phyloP scores from a whole-genome alignment of 2,113 vertebrate genomes.

The Ornithorhynchus anatinus region DNA sequence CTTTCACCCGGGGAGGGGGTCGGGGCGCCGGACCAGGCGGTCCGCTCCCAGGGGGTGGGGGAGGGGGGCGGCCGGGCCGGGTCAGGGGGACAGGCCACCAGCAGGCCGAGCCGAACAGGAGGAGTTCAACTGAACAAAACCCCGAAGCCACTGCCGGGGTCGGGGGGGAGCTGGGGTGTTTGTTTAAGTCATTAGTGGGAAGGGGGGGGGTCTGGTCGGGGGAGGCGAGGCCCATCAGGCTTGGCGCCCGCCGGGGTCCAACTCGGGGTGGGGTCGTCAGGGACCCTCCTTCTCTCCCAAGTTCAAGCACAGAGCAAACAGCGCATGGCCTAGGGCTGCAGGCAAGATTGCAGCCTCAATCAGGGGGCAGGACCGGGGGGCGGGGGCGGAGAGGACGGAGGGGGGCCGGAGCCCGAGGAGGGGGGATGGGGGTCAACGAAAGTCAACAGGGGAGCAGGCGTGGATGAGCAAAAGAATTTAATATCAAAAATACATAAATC shows the following conservation, averaged over 20 bases:
- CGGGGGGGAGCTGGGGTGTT: conserved; percentile 88
- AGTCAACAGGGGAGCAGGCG: conserved; percentile 96
- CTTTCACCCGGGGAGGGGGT: conserved; percentile 94
- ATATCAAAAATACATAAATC: conserved; percentile 99
- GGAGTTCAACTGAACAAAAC: conserved; percentile 87
- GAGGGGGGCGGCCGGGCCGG: conserved; percentile 84
- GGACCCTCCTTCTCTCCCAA: too few relatives aligned
- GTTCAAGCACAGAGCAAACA: conserved; percentile 99
- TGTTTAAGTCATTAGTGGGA: conserved; percentile 99
- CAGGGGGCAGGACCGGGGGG: conserved; percentile 91
- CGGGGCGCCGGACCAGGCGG: conserved; percentile 87
- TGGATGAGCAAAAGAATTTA: conserved; percentile 93
- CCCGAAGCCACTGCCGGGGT: conserved; percentile 75
- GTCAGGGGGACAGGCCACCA: conserved; percentile 90
- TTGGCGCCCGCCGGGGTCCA: conserved; percentile 70
- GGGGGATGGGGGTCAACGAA: conserved; percentile 88
- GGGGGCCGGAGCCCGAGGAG: conserved; percentile 81
- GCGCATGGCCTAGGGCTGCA: conserved; percentile 81
- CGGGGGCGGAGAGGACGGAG: conserved; percentile 83
- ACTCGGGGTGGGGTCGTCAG: too few relatives aligned
- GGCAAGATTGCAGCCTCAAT: conserved; percentile 81
- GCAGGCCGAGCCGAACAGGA: conserved; percentile 78
- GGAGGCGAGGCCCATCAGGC: conserved; percentile 78
- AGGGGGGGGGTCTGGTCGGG: conserved; percentile 85
- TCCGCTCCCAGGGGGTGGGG: conserved; percentile 81